Evolutionary conservation across 2,888 invertebrate species (phyloP).

Genomic region (Liopterus haemorrhoidalis): DNA sequence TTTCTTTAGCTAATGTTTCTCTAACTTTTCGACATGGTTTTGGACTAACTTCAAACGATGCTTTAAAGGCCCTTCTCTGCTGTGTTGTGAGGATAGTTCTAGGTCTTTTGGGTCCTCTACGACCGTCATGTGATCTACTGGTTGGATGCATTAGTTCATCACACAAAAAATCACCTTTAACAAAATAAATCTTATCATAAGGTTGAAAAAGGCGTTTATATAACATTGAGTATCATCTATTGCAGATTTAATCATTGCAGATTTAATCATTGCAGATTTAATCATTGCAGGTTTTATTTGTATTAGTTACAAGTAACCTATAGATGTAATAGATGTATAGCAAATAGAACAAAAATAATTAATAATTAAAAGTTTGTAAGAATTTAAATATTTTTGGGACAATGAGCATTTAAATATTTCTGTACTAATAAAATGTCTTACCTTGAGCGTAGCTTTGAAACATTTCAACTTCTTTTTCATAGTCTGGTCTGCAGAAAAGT

Average conservation of each 20-base stretch:
- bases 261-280: too few relatives aligned
- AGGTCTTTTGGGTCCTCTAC: conserved; percentile 73
- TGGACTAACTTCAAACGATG: conserved; percentile 78
- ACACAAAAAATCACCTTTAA: conserved; percentile 52
- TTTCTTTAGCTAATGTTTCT: conserved; percentile 76
- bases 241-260: too few relatives aligned
- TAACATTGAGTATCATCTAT: neutral
- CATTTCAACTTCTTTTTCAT: conserved; percentile 72
- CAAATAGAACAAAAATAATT: too few relatives aligned
- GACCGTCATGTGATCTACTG: conserved; percentile 55
- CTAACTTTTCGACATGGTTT: conserved; percentile 79
- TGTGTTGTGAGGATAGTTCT: conserved; percentile 78
- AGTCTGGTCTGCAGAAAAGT: conserved; percentile 72
- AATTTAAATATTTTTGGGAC: too few relatives aligned
- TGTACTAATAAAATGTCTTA: too few relatives aligned
- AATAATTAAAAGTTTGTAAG: too few relatives aligned
- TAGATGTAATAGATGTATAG: too few relatives aligned
- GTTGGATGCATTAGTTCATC: conserved; percentile 54
- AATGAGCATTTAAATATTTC: too few relatives aligned
- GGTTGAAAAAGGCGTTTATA: conserved; percentile 1
- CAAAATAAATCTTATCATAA: too few relatives aligned
- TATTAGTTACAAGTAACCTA: too few relatives aligned
- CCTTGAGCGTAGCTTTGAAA: conserved; percentile 56
- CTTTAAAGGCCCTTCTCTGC: conserved; percentile 76
- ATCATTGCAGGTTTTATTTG: too few relatives aligned